phyloP scores from a whole-genome alignment of 2,888 invertebrate species.

The Adineta ricciae region DNA sequence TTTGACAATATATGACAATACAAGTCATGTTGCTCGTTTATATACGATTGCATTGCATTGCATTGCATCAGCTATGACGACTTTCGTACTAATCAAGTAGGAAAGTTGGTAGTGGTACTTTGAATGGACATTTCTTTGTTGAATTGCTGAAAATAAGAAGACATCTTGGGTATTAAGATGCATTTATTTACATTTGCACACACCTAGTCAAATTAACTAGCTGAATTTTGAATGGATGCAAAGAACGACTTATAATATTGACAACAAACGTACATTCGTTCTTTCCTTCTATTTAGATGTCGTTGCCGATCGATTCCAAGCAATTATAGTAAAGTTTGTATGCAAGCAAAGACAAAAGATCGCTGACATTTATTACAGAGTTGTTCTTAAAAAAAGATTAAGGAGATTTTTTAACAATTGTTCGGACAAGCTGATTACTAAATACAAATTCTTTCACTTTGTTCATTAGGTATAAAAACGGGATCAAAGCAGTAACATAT shows the following conservation, averaged over 20 bases:
- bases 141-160: neutral
- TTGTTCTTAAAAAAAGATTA: neutral
- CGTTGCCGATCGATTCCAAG: neutral
- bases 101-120: neutral
- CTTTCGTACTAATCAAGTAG: neutral
- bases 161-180: too few relatives aligned
- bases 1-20: constrained; percentile 32
- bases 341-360: neutral
- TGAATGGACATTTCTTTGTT: neutral
- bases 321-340: neutral
- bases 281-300: neutral
- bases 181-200: too few relatives aligned
- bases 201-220: neutral
- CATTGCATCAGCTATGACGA: neutral
- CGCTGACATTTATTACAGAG: neutral
- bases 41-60: neutral
- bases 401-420: constrained; percentile 53
- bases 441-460: constrained; percentile 66
- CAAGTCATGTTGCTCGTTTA: neutral
- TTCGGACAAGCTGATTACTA: constrained; percentile 63
- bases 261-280: neutral
- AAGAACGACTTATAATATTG: neutral
- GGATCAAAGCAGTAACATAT: constrained; percentile 68
- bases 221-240: neutral
- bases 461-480: constrained; percentile 63